These are phyloP conservation scores for Dicentrarchus labrax DNA, from an alignment of 2,113 vertebrate species.

Conservation along the genomic window DNA sequence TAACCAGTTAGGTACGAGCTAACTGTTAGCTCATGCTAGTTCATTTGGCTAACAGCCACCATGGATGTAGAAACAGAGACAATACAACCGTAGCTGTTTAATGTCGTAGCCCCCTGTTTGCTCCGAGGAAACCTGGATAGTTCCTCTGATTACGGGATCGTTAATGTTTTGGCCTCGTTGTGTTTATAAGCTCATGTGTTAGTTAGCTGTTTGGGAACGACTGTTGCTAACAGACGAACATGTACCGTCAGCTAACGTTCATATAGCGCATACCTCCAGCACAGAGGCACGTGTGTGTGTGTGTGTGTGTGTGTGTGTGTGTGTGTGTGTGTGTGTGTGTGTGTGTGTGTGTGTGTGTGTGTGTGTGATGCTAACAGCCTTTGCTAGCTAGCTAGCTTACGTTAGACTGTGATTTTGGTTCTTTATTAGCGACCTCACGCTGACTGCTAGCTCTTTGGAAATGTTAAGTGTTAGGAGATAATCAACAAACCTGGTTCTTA, in stretches of 20 bases:
- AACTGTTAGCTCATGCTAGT: conserved; percentile 57
- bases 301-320: too few species aligned
- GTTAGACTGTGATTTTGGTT: too few species aligned
- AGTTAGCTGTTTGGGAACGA: neutral
- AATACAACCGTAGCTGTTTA: neutral
- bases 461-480: too few species aligned
- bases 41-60: conserved; percentile 46
- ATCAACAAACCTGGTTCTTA: too few species aligned
- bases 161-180: too few species aligned
- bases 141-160: fast-evolving
- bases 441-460: too few species aligned
- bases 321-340: too few species aligned
- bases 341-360: too few species aligned
- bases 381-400: neutral
- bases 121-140: too few species aligned
- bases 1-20: conserved; percentile 15
- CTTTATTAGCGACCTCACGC: too few species aligned
- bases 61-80: conserved; percentile 11
- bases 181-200: too few species aligned
- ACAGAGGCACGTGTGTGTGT: conserved; percentile 35
- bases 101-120: fast-evolving
- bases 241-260: neutral
- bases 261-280: neutral
- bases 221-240: conserved; percentile 23
- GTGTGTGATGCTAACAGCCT: conserved; percentile 15